Evolutionary conservation across 2,888 invertebrate species (phyloP).

Genomic region (Chymomyza fuscimana): DNA sequence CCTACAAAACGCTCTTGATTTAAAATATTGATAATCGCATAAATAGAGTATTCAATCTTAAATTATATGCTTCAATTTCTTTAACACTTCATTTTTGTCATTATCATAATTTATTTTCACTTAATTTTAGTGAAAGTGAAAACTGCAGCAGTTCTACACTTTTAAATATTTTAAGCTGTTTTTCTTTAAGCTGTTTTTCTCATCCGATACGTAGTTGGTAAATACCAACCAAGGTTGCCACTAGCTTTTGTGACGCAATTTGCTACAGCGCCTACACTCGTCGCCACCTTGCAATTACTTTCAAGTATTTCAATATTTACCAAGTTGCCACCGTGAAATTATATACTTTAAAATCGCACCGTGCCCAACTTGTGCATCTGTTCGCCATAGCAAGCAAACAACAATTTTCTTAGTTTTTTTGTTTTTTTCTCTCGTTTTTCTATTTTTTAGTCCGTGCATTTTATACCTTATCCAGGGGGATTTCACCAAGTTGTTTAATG

Average conservation of each 20-base stretch:
- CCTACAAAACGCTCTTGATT: no score
- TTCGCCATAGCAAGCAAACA: constrained; percentile 46
- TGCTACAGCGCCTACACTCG: not conserved
- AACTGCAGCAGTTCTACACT: no score
- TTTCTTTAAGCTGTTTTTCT: not conserved
- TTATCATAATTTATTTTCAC: no score
- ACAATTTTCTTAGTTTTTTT: constrained; percentile 46
- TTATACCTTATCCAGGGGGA: constrained; percentile 28
- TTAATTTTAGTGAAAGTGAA: no score
- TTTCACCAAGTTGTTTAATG: constrained; percentile 14
- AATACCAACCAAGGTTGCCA: not conserved
- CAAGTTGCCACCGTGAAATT: constrained; percentile 39
- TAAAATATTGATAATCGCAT: no score
- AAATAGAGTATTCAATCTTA: no score
- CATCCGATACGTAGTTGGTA: not conserved
- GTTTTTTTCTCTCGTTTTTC: no score
- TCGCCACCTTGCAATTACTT: not conserved
- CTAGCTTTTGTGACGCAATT: not conserved
- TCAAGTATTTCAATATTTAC: not conserved
- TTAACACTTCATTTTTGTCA: no score
- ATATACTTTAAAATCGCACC: constrained; percentile 48
- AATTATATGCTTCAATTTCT: no score
- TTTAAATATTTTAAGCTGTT: no score
- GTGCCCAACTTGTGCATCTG: constrained; percentile 8
- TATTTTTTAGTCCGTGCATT: not conserved